Percentiles rank a stretch among this genome's conserved stretches.
phyloP scores from a whole-genome alignment of 1,140 invertebrate genomes.

The Pseudachorutes palmiensis region DNA sequence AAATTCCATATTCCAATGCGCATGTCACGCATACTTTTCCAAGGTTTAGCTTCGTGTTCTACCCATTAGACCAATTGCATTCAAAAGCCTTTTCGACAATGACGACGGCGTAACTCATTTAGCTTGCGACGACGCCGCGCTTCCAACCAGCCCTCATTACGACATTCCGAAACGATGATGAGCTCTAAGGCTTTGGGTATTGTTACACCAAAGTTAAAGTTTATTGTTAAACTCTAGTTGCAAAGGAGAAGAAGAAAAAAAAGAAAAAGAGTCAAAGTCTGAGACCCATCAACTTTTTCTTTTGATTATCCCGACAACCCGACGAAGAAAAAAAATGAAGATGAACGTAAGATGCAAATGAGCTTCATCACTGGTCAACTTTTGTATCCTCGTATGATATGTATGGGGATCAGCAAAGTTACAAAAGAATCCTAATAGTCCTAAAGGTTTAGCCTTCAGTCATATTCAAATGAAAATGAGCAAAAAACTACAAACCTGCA shows the following conservation, averaged over 20 bases:
- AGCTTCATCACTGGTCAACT: too few species aligned
- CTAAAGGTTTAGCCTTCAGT: neutral
- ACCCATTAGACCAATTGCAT: too few species aligned
- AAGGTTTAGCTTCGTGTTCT: neutral
- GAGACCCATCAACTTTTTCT: neutral
- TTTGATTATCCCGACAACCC: slow-evolving; percentile 9
- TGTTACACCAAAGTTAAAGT: neutral
- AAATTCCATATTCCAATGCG: too few species aligned
- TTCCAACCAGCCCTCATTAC: neutral
- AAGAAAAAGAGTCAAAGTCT: neutral
- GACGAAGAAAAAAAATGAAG: neutral
- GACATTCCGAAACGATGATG: neutral
- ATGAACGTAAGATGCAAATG: slow-evolving; percentile 3
- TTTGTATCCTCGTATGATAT: too few species aligned
- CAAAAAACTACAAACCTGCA: neutral
- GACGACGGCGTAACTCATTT: too few species aligned
- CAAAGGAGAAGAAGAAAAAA: neutral
- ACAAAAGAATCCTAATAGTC: neutral
- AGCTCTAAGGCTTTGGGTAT: neutral
- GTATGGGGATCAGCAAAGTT: neutral
- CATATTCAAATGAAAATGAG: neutral
- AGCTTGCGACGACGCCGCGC: too few species aligned
- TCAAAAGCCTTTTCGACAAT: neutral
- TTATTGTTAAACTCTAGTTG: neutral
- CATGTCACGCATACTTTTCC: too few species aligned